phyloP scores from a whole-genome alignment of 2,797 vertebrate genomes.

The Onychomys torridus region DNA sequence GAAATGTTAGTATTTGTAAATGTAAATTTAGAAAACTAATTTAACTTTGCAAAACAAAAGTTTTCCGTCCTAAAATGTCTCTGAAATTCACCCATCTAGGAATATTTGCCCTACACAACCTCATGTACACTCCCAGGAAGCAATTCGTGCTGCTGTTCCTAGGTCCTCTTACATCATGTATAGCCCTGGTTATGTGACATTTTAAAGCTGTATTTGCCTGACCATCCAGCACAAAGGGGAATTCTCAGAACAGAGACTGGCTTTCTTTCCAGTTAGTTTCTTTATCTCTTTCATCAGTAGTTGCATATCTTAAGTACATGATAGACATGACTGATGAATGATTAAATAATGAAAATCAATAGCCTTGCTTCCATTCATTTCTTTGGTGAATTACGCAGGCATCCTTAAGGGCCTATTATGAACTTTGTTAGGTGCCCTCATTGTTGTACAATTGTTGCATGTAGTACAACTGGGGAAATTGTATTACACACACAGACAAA shows the following conservation, averaged over 20 bases:
- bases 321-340: not conserved
- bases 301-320: not conserved
- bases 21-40: constrained; percentile 11
- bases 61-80: constrained; percentile 39
- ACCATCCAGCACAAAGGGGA: not conserved
- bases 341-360: not conserved
- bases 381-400: constrained; percentile 48
- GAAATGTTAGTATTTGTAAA: constrained; percentile 51
- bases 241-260: not conserved
- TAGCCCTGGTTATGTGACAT: not conserved
- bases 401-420: constrained; percentile 34
- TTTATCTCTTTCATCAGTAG: not conserved
- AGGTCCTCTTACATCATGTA: not conserved
- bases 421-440: not conserved
- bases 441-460: not conserved
- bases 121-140: not conserved
- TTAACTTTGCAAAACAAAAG: constrained; percentile 38
- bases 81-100: not conserved
- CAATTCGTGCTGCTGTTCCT: not conserved
- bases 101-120: not conserved
- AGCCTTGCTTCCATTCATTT: constrained; percentile 19
- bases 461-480: not conserved
- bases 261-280: not conserved
- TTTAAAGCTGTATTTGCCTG: not conserved
- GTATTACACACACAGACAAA: constrained; percentile 21